phyloP scores from a whole-genome alignment of 2,888 invertebrate species.

The Andrena dorsata region DNA sequence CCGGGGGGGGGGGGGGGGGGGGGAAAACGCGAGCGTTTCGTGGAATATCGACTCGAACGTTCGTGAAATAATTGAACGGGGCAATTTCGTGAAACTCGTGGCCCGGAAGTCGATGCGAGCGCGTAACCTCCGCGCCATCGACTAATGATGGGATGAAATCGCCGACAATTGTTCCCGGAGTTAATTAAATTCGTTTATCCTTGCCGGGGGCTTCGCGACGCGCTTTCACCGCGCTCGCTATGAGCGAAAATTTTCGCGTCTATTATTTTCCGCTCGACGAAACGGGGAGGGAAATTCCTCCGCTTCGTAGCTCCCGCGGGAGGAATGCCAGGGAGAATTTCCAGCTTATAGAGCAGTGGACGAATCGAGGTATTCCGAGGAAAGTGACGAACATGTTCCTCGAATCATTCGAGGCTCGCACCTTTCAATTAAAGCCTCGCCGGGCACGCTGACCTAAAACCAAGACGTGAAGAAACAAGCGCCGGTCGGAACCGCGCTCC shows the following conservation, averaged over 20 bases:
- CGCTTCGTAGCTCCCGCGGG: neutral
- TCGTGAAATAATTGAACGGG: slow-evolving; percentile 45
- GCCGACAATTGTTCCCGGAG: slow-evolving; percentile 1
- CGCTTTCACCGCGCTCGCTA: neutral
- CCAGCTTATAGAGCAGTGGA: no score
- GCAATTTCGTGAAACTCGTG: slow-evolving; percentile 23
- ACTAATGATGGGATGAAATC: neutral
- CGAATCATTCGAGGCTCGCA: no score
- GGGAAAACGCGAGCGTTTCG: neutral
- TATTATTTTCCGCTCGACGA: neutral
- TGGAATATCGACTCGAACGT: neutral
- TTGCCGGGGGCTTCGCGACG: neutral
- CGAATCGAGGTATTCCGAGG: neutral
- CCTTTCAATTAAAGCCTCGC: no score
- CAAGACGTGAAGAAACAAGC: no score
- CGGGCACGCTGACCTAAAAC: no score
- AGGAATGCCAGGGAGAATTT: neutral
- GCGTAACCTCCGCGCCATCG: neutral
- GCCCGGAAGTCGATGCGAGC: slow-evolving; percentile 9
- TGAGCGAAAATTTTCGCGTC: neutral
- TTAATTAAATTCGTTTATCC: slow-evolving; percentile 16
- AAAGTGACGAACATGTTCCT: neutral
- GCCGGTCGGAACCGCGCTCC: no score
- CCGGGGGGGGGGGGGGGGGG: no score
- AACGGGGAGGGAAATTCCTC: neutral